phyloP scores from a whole-genome alignment of 2,888 invertebrate species.

The Zaprionus lineosus region DNA sequence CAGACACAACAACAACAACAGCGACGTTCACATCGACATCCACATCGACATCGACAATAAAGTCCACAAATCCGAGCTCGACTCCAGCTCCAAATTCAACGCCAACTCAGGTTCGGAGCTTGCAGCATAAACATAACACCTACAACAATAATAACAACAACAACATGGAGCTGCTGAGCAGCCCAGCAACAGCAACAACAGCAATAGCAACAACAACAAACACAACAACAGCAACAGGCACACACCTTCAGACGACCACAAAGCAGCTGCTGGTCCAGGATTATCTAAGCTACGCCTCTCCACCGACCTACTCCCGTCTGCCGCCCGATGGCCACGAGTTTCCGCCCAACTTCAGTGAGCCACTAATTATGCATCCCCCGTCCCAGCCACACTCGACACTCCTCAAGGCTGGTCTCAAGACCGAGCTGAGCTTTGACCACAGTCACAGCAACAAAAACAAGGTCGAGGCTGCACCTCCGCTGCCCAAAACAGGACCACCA shows the following conservation, averaged over 20 bases:
- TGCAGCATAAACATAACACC: slow-evolving; percentile 44
- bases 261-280: slow-evolving; percentile 82
- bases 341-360: slow-evolving; percentile 83
- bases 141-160: slow-evolving; percentile 75
- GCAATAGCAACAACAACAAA: slow-evolving; percentile 35
- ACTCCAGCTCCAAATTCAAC: slow-evolving; percentile 17
- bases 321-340: slow-evolving; percentile 83
- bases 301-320: slow-evolving; percentile 82
- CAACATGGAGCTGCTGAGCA: slow-evolving; percentile 81
- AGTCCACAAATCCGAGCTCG: slow-evolving; percentile 4
- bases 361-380: slow-evolving; percentile 80
- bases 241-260: slow-evolving; percentile 55
- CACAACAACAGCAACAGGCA: slow-evolving; percentile 62
- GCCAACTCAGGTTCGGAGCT: slow-evolving; percentile 28
- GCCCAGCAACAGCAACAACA: slow-evolving; percentile 54
- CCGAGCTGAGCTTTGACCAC: slow-evolving; percentile 52
- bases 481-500: slow-evolving; percentile 82
- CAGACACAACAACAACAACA: slow-evolving; percentile 14
- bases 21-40: too few relatives aligned
- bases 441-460: slow-evolving; percentile 40
- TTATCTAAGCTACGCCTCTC: slow-evolving; percentile 80
- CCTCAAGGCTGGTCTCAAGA: slow-evolving; percentile 35
- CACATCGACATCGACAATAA: slow-evolving; percentile 24
- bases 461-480: slow-evolving; percentile 76
- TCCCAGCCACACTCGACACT: slow-evolving; percentile 57